A percentile compares a stretch with the other conserved stretches of the same genome.
Conservation (phyloP, 2,888 invertebrate genomes). For the Galeopsomyia nigrocyanea region DNA sequence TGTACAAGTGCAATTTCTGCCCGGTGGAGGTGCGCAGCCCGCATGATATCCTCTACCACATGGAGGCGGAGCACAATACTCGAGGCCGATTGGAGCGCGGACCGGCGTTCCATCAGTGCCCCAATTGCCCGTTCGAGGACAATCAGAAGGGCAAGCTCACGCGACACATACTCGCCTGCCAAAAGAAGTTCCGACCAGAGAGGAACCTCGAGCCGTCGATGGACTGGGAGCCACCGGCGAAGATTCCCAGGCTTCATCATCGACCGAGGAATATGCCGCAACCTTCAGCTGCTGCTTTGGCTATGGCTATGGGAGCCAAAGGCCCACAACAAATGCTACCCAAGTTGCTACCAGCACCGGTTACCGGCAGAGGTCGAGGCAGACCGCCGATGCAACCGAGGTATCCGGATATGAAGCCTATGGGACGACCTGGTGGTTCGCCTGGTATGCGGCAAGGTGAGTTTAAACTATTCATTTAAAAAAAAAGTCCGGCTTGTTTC, state of each 20-base stretch:
- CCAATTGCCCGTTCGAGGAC: constrained; percentile 94
- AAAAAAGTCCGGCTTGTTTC: too few relatives aligned
- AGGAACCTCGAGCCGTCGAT: constrained; percentile 87
- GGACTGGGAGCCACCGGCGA: constrained; percentile 95
- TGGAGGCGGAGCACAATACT: constrained; percentile 90
- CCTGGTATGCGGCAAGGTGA: constrained; percentile 61
- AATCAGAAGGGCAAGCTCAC: constrained; percentile 92
- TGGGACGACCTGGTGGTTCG: constrained; percentile 53
- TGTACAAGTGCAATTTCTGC: constrained; percentile 90
- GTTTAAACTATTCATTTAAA: not conserved
- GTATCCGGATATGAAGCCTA: constrained; percentile 62
- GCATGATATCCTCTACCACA: constrained; percentile 90
- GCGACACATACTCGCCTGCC: constrained; percentile 88
- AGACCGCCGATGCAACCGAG: constrained; percentile 68
- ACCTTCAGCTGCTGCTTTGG: constrained; percentile 60
- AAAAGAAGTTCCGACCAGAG: constrained; percentile 90
- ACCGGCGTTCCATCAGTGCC: constrained; percentile 90
- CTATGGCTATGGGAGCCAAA: constrained; percentile 64
- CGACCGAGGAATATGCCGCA: constrained; percentile 64
- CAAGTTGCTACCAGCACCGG: constrained; percentile 67
- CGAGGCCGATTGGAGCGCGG: constrained; percentile 87
- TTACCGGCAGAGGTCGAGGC: constrained; percentile 67
- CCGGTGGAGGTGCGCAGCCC: constrained; percentile 85
- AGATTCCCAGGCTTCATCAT: constrained; percentile 79
- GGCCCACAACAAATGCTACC: constrained; percentile 67